phyloP scores from a whole-genome alignment of 2,797 vertebrate genomes.

The Chromobotia macracanthus region DNA sequence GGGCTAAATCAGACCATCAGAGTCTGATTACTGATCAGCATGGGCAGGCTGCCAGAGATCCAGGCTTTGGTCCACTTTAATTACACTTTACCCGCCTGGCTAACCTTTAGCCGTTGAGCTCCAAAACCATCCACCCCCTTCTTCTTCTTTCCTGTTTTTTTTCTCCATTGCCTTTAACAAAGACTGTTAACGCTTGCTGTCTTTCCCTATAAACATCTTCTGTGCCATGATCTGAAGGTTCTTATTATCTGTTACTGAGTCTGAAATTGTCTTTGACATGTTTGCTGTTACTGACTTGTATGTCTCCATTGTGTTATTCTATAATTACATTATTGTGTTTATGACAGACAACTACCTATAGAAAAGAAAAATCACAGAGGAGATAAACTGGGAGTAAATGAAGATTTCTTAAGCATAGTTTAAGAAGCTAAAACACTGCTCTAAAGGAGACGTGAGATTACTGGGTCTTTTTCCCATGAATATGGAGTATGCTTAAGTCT shows the following conservation, averaged over 20 bases:
- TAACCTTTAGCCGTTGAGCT: constrained; percentile 66
- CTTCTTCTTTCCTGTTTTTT: no score
- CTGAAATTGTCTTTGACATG: neutral
- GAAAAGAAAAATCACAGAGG: neutral
- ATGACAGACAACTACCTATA: neutral
- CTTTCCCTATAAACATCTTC: neutral
- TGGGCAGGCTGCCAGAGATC: constrained; percentile 61
- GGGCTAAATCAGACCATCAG: constrained; percentile 48
- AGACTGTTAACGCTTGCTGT: constrained; percentile 5
- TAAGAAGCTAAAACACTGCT: no score
- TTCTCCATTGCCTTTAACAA: no score
- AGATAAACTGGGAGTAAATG: neutral
- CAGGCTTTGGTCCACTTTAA: constrained; percentile 66
- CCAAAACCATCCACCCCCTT: constrained; percentile 21
- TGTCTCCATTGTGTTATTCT: neutral
- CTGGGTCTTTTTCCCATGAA: neutral
- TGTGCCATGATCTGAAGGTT: neutral
- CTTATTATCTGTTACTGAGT: neutral
- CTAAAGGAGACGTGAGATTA: neutral
- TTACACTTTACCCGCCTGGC: constrained; percentile 63
- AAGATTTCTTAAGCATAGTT: no score
- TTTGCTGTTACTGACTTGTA: neutral
- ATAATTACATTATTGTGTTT: neutral
- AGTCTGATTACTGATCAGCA: constrained; percentile 55
- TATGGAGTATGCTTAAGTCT: neutral